These are phyloP conservation scores for Amphiprion ocellaris DNA, from an alignment of 2,113 vertebrate genomes.

Conservation along the genomic window DNA sequence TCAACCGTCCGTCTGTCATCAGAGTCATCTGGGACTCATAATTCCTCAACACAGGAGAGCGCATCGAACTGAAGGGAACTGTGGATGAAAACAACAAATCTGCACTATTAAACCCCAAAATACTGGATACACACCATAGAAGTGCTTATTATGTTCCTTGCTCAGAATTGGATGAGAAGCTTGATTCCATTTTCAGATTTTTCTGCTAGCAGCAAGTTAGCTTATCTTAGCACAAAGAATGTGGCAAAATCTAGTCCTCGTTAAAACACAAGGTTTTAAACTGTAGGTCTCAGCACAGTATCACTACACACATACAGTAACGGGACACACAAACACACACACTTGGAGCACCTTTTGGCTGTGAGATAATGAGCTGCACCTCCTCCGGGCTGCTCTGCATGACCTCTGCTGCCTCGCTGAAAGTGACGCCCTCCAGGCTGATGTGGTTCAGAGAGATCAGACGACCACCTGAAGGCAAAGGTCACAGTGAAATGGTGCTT, in stretches of 20 bases:
- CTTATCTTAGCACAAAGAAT: no score
- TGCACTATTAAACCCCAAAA: not conserved
- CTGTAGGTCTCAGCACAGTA: not conserved
- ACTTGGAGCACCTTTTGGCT: constrained; percentile 87
- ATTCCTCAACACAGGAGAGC: constrained; percentile 55
- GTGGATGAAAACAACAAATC: not conserved
- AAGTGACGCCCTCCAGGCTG: constrained; percentile 91
- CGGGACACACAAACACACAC: constrained; percentile 17
- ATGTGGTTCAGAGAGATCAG: constrained; percentile 92
- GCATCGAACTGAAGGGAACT: constrained; percentile 49
- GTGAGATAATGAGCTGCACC: constrained; percentile 91
- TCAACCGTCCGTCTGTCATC: constrained; percentile 45
- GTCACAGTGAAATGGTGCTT: constrained; percentile 44
- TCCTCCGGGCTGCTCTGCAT: constrained; percentile 90
- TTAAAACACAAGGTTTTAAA: no score
- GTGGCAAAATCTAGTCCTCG: no score
- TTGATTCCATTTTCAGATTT: no score
- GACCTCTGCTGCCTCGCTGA: constrained; percentile 89
- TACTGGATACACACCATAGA: not conserved
- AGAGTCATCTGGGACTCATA: constrained; percentile 63
- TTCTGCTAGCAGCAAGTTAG: no score
- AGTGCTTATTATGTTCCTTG: no score
- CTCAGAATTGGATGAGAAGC: no score
- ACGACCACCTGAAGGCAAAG: constrained; percentile 86
- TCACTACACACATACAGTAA: constrained; percentile 14